phyloP scores from a whole-genome alignment of 2,797 vertebrate species.

The Galagoides demidoff region DNA sequence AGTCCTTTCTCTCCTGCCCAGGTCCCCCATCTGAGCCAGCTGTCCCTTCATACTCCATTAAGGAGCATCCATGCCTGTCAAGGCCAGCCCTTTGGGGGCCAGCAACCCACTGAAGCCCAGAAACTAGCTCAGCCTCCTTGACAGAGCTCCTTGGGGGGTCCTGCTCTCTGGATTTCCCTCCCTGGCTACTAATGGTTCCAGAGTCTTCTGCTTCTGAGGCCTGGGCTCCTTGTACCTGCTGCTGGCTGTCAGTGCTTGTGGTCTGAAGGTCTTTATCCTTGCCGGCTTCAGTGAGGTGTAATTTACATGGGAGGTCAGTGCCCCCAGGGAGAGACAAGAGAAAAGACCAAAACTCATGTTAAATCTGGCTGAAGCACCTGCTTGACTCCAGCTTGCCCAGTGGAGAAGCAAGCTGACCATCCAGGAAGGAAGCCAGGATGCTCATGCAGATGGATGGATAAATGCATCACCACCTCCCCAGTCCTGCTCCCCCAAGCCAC shows the following conservation, averaged over 20 bases:
- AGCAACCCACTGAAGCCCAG: slow-evolving; percentile 42
- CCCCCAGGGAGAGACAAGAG: slow-evolving; percentile 44
- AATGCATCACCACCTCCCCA: not conserved
- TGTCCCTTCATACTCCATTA: not conserved
- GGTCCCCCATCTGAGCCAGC: not conserved
- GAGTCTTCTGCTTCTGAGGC: slow-evolving; percentile 68
- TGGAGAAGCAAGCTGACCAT: not conserved
- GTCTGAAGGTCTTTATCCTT: slow-evolving; percentile 57
- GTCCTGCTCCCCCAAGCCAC: not conserved
- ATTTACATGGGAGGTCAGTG: not conserved
- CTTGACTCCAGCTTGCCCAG: not conserved
- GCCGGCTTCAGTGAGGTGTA: slow-evolving; percentile 37
- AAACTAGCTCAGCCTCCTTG: not conserved
- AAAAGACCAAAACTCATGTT: slow-evolving; percentile 34
- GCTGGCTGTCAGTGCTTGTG: not conserved
- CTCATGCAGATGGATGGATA: rapidly evolving
- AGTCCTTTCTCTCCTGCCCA: not conserved
- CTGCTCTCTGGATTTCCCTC: slow-evolving; percentile 48
- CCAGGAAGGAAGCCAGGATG: not conserved
- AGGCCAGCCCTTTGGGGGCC: not conserved
- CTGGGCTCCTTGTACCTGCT: slow-evolving; percentile 61
- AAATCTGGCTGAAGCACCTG: not conserved
- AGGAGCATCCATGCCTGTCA: slow-evolving; percentile 21
- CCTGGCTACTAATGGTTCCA: slow-evolving; percentile 43
- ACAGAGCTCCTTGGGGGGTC: not conserved